Conservation (phyloP, 2,888 invertebrate species). For the Agrochola lychnidis region DNA sequence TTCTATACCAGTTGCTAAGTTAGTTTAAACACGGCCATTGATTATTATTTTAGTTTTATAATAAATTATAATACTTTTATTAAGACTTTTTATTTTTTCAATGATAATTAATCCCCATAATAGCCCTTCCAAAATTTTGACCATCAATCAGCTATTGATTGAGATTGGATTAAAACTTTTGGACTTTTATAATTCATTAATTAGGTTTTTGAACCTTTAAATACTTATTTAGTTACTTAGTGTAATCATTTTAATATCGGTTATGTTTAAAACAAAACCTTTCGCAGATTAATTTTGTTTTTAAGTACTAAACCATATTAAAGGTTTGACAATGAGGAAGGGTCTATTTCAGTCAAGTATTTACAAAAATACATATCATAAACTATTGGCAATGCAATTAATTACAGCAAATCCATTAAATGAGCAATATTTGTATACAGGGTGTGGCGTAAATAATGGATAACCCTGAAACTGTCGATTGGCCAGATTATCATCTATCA, state of each 20-base stretch:
- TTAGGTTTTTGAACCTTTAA: conserved; percentile 18
- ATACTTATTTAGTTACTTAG: not conserved
- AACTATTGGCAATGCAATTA: not conserved
- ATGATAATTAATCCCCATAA: not conserved
- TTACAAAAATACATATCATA: not conserved
- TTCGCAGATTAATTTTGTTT: not conserved
- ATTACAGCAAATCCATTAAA: not conserved
- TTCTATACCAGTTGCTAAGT: conserved; percentile 11
- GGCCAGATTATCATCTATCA: too few species aligned
- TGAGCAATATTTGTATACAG: too few species aligned
- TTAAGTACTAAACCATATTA: not conserved
- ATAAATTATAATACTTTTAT: conserved; percentile 38
- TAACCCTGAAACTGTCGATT: too few species aligned
- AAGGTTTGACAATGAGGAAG: too few species aligned
- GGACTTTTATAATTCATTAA: conserved; percentile 23
- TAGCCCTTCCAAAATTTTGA: not conserved
- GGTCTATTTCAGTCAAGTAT: too few species aligned
- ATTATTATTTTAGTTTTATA: conserved; percentile 19
- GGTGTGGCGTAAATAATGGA: too few species aligned
- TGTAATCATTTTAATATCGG: not conserved
- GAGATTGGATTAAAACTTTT: conserved; percentile 33
- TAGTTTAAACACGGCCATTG: conserved; percentile 15
- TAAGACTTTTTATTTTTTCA: conserved; percentile 21
- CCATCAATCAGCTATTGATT: conserved; percentile 44
- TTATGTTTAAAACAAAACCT: not conserved